Evolutionary conservation across 2,113 vertebrate genomes (phyloP), one percentile per base, ranked within the genome.

Genomic region (Pitta sordida): DNA sequence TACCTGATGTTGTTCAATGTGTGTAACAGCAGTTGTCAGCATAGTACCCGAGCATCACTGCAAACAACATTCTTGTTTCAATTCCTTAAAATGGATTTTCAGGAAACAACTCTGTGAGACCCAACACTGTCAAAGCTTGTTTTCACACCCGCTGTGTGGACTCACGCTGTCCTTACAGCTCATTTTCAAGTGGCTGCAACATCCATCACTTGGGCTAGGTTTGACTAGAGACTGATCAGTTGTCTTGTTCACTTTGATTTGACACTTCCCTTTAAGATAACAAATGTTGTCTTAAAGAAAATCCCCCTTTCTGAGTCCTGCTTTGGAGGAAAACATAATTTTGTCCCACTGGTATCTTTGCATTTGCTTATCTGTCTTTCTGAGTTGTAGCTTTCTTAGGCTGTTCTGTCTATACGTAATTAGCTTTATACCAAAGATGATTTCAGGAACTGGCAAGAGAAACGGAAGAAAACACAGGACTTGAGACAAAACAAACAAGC

Each of bases 121-220:
- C 56, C 62, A 32, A 10, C 26, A 1, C 27, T 46, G 62, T 29
- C 52, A 9, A 37, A 43, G n/a, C 0, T 2, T 1, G 3, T 70
- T 68, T 32, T 48, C 39, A 7, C 18, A 15, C 44, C 30, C 0
- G 0, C 19, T 1, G 2, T 6, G 41, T 43, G 39, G 30, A 51
- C n/a, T 56, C 21, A 3, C 1, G 0, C 48, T 26, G 37, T 29
- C 64, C 36, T n/a, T 13, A 34, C 0, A 0, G 60, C 63, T 65
- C 67, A 3, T 56, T 85, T 86, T 24, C 73, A 79, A 70, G 49
- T 5, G 78, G n/a, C 56, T 81, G 63, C 59, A 65, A n/a, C 68
- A 65, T 15, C 68, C 34, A 43, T 34, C 16, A 2, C 43, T 21
- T 52, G 4, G 18, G 21, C 39, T 59, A 36, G 0, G 0, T 55